Evolutionary conservation across 1,140 invertebrate genomes (phyloP).

Genomic region (Drosophila persimilis): DNA sequence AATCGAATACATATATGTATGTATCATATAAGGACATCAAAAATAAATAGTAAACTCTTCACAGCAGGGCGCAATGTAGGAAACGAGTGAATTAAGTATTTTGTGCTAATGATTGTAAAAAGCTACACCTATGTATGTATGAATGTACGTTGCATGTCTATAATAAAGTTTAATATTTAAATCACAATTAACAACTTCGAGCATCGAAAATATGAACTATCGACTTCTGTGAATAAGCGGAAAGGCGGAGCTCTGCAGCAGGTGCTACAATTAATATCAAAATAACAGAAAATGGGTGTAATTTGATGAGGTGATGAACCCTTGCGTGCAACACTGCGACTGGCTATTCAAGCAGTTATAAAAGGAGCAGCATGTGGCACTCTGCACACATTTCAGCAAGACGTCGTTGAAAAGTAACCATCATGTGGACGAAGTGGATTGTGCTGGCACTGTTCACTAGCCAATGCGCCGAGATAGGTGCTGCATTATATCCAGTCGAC

Average conservation of each 20-base stretch:
- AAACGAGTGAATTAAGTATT: slow-evolving; percentile 46
- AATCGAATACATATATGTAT: slow-evolving; percentile 4
- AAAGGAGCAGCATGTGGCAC: slow-evolving; percentile 4
- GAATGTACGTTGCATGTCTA: slow-evolving; percentile 20
- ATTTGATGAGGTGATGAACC: slow-evolving; percentile 57
- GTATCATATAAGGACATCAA: slow-evolving; percentile 31
- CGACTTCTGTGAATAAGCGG: slow-evolving; percentile 2
- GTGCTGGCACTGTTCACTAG: slow-evolving; percentile 2
- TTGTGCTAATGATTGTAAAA: slow-evolving; percentile 35
- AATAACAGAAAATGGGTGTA: slow-evolving; percentile 29
- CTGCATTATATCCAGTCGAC: neutral
- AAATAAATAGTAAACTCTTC: slow-evolving; percentile 3
- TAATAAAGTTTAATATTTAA: slow-evolving; percentile 28
- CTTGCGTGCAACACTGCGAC: slow-evolving; percentile 44
- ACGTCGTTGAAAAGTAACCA: neutral
- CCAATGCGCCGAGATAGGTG: neutral
- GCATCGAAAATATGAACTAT: no score
- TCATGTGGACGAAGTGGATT: slow-evolving; percentile 14
- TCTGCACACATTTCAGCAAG: neutral
- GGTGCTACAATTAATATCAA: slow-evolving; percentile 42
- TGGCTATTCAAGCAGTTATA: slow-evolving; percentile 13
- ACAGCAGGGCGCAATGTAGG: slow-evolving; percentile 17
- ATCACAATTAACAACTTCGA: neutral
- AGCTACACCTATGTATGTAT: slow-evolving; percentile 12
- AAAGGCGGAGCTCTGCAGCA: slow-evolving; percentile 4